Conservation (phyloP, 1,140 invertebrate species). For the Drosophila auraria region DNA sequence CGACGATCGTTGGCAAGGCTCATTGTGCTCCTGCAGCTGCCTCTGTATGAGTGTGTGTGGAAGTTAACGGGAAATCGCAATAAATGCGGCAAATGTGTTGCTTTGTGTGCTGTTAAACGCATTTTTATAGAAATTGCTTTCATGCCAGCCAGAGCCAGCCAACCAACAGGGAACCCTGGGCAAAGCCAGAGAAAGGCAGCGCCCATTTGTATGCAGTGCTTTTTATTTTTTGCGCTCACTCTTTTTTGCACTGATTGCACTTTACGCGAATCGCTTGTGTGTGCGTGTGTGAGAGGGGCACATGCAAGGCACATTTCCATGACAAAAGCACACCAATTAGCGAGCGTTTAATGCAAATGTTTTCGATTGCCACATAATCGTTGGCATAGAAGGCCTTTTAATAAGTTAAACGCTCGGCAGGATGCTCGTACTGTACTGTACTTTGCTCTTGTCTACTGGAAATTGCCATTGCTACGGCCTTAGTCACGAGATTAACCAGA, state of each 20-base stretch:
- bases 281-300: constrained; percentile 3
- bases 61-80: constrained; percentile 81
- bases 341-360: constrained; percentile 73
- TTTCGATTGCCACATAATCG: constrained; percentile 64
- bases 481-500: constrained; percentile 31
- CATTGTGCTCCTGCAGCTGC: constrained; percentile 53
- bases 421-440: constrained; percentile 14
- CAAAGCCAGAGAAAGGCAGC: constrained; percentile 18
- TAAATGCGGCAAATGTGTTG: constrained; percentile 83
- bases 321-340: constrained; percentile 78
- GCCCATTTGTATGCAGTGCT: constrained; percentile 72
- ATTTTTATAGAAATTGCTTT: constrained; percentile 81
- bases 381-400: constrained; percentile 60
- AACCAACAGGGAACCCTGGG: constrained; percentile 14
- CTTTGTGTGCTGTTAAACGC: constrained; percentile 79
- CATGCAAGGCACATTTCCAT: constrained; percentile 66
- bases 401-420: constrained; percentile 50
- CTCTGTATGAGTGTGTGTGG: constrained; percentile 23
- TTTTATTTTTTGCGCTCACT: constrained; percentile 32
- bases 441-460: neutral
- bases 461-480: constrained; percentile 11
- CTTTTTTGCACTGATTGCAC: constrained; percentile 61
- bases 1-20: constrained; percentile 50
- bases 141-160: constrained; percentile 63
- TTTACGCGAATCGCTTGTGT: constrained; percentile 64